Conservation (phyloP, 2,888 invertebrate genomes). For the Gari tellinella region DNA sequence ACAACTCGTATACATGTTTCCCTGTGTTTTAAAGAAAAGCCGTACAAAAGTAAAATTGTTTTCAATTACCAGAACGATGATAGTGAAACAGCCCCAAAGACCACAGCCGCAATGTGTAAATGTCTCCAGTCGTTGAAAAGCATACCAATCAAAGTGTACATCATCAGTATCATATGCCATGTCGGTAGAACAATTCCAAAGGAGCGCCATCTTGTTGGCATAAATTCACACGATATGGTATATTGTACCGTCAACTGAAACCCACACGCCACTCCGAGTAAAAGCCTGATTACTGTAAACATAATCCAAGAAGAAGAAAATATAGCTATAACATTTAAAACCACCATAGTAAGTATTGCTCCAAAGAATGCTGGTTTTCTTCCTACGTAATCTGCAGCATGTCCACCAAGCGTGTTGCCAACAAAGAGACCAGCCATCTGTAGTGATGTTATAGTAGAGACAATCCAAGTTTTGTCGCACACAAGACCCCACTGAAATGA, state of each 20-base stretch:
- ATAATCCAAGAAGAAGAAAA: constrained; percentile 50
- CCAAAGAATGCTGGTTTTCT: constrained; percentile 45
- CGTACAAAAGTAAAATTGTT: too few species aligned
- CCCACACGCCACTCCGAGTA: constrained; percentile 46
- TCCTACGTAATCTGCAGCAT: constrained; percentile 49
- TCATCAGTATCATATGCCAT: constrained; percentile 48
- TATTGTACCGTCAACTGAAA: constrained; percentile 31
- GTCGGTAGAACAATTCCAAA: constrained; percentile 55
- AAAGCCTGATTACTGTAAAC: constrained; percentile 45
- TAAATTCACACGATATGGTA: constrained; percentile 53
- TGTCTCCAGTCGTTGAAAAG: constrained; percentile 56
- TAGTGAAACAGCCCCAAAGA: constrained; percentile 47
- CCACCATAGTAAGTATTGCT: constrained; percentile 1
- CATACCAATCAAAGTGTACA: constrained; percentile 51
- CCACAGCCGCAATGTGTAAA: constrained; percentile 52
- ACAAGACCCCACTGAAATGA: constrained; percentile 50
- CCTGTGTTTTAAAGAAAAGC: too few species aligned
- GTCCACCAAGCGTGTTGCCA: constrained; percentile 39
- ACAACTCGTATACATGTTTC: too few species aligned
- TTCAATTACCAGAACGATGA: constrained; percentile 47
- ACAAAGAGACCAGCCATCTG: constrained; percentile 52
- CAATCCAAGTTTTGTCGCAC: constrained; percentile 40
- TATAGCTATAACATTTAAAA: constrained; percentile 24
- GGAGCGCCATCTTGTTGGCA: constrained; percentile 51
- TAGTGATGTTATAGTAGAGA: constrained; percentile 36